A percentile compares a stretch with the other conserved stretches of the same genome.
Evolutionary conservation across 2,888 invertebrate genomes (phyloP).

Genomic region (Luffia ferchaultella): DNA sequence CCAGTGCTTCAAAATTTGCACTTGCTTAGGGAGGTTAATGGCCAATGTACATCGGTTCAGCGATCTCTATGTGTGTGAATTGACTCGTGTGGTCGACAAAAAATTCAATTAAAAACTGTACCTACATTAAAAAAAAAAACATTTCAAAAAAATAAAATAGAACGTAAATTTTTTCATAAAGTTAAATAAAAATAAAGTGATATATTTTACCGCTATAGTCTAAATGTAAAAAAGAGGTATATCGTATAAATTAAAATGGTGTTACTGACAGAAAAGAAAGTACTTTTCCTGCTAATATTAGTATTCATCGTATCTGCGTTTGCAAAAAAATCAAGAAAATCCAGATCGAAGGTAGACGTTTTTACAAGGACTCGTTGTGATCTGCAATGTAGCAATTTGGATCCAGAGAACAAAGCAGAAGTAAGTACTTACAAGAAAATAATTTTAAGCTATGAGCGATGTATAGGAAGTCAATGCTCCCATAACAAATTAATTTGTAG

Average conservation of each 20-base stretch:
- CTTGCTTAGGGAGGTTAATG: no score
- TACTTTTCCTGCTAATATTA: background rate
- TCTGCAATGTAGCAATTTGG: slow-evolving; percentile 57
- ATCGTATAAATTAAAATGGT: background rate
- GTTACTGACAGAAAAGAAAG: background rate
- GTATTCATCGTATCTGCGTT: background rate
- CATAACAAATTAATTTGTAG: no score
- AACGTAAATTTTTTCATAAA: background rate
- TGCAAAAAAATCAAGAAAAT: slow-evolving; percentile 32
- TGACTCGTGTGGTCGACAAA: no score
- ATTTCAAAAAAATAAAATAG: no score
- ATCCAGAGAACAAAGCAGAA: slow-evolving; percentile 39
- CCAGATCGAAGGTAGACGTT: slow-evolving; percentile 53
- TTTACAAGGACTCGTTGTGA: slow-evolving; percentile 69
- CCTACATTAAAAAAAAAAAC: no score
- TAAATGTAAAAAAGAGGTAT: background rate
- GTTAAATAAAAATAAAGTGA: background rate
- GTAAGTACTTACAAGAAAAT: slow-evolving; percentile 21
- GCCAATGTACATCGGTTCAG: no score
- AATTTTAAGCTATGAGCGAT: no score
- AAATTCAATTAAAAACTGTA: no score
- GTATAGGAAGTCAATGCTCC: no score
- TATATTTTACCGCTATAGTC: background rate
- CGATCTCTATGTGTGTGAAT: no score
- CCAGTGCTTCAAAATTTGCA: no score